Percentiles rank a stretch among this genome's conserved stretches.
These are phyloP conservation scores for Eudyptes chrysolophus DNA, from an alignment of 2,113 vertebrate genomes.

Conservation along the genomic window DNA sequence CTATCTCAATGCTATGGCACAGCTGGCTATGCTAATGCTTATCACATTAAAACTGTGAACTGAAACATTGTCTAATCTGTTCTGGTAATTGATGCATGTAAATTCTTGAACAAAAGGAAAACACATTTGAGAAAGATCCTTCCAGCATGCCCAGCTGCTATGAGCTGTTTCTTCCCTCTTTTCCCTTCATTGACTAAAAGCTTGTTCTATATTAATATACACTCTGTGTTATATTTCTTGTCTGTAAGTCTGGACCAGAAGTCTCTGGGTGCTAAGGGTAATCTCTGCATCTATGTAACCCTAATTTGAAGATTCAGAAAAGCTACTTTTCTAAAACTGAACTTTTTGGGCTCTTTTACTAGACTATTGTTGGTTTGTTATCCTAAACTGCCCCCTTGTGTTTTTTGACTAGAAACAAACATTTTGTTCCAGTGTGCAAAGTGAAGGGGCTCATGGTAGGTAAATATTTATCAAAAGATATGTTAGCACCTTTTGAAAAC, in stretches of 20 bases:
- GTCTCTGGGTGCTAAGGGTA: background rate
- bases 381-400: constrained; percentile 64
- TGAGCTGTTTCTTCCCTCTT: background rate
- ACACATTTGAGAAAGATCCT: background rate
- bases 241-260: background rate
- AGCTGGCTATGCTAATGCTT: background rate
- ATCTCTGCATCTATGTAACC: background rate
- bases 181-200: background rate
- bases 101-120: background rate
- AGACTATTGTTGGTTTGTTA: background rate
- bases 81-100: background rate
- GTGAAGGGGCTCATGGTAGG: background rate
- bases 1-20: background rate
- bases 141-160: background rate
- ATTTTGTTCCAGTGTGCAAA: background rate
- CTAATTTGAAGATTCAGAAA: constrained; percentile 8
- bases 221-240: background rate
- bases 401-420: background rate
- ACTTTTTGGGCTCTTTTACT: background rate
- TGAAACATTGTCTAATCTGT: background rate
- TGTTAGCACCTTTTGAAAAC: background rate
- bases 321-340: background rate
- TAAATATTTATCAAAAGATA: background rate
- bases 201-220: background rate
- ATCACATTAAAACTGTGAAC: background rate